These are phyloP conservation scores for Ceratosolen solmsi DNA, from an alignment of 1,140 invertebrate genomes.

Conservation along the genomic window DNA sequence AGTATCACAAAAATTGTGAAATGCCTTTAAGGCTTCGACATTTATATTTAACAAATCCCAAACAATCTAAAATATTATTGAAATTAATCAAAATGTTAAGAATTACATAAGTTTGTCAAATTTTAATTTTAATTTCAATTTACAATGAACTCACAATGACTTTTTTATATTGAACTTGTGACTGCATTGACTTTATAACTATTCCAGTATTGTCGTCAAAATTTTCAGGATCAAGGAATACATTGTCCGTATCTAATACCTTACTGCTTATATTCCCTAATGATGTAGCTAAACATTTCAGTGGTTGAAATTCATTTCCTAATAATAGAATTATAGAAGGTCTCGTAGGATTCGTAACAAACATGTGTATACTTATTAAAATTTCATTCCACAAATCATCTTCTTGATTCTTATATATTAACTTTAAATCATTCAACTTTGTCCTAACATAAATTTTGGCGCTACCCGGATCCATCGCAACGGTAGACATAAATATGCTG, in stretches of 20 bases:
- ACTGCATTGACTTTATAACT: slow-evolving; percentile 54
- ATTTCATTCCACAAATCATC: slow-evolving; percentile 60
- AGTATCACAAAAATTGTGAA: slow-evolving; percentile 67
- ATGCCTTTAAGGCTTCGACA: slow-evolving; percentile 58
- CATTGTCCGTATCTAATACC: slow-evolving; percentile 52
- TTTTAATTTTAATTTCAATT: too few species aligned
- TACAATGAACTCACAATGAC: slow-evolving; percentile 61
- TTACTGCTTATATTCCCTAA: slow-evolving; percentile 57
- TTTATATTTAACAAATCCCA: slow-evolving; percentile 60
- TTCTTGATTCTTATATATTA: slow-evolving; percentile 60
- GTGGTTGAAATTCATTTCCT: slow-evolving; percentile 55
- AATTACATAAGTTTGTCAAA: slow-evolving; percentile 30
- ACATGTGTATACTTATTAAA: slow-evolving; percentile 54
- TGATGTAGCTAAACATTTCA: slow-evolving; percentile 61
- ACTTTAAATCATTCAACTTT: too few species aligned
- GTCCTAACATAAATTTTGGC: too few species aligned
- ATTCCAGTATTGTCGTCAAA: slow-evolving; percentile 59
- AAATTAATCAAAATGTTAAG: slow-evolving; percentile 1
- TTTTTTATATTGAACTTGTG: slow-evolving; percentile 51
- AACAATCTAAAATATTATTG: slow-evolving; percentile 60
- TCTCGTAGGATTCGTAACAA: slow-evolving; percentile 52
- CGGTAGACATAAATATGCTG: too few species aligned
- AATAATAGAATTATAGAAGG: slow-evolving; percentile 62
- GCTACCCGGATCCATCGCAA: too few species aligned
- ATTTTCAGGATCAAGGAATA: slow-evolving; percentile 55